Percentiles rank a stretch among this genome's conserved stretches.
Evolutionary conservation across 2,113 vertebrate species (phyloP).

Genomic region (Glaucidium brasilianum): DNA sequence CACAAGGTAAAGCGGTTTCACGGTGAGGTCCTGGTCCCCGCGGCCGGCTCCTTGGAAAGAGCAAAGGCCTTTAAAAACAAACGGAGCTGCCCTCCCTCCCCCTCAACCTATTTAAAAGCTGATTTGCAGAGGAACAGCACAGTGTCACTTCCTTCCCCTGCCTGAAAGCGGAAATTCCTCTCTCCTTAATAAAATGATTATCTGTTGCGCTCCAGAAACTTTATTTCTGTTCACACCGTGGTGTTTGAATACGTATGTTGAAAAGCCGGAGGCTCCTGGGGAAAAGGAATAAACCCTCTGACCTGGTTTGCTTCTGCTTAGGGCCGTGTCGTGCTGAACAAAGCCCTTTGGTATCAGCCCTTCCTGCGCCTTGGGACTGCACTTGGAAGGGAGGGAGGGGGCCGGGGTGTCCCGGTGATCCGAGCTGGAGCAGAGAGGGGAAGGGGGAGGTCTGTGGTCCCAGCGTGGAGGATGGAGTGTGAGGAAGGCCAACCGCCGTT

Average conservation of each 20-base stretch:
- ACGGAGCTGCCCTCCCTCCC: neutral
- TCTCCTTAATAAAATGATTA: neutral
- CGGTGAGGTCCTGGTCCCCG: accelerated
- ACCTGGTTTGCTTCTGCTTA: accelerated
- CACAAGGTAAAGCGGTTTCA: accelerated
- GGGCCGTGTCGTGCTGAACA: accelerated
- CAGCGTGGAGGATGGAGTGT: neutral
- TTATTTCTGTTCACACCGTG: neutral
- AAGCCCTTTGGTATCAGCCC: neutral
- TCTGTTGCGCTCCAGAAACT: neutral
- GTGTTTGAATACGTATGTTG: neutral
- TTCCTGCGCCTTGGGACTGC: neutral
- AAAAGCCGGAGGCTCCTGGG: neutral
- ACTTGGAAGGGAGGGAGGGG: accelerated
- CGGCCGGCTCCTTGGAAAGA: accelerated
- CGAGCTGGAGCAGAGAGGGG: accelerated
- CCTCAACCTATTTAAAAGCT: neutral
- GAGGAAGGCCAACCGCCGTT: neutral
- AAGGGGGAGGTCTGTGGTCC: neutral
- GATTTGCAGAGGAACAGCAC: neutral
- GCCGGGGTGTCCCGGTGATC: accelerated
- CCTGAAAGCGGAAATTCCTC: neutral
- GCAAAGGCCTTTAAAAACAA: neutral
- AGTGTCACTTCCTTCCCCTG: neutral
- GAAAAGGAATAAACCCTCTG: neutral